These are phyloP conservation scores for Calidris pygmaea DNA, from an alignment of 2,113 vertebrate genomes.

Conservation along the genomic window DNA sequence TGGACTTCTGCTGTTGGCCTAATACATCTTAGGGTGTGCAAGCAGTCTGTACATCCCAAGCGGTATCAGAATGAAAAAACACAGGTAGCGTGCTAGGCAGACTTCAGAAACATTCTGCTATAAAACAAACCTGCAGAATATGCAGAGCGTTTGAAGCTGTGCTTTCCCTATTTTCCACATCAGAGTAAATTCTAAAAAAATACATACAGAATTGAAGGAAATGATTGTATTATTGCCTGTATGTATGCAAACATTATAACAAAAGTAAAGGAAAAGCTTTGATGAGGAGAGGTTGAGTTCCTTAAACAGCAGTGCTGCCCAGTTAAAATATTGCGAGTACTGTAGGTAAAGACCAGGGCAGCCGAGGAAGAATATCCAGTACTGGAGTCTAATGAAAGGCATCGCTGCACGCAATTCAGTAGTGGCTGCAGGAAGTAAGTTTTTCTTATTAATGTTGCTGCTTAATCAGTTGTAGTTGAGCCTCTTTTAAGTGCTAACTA, in stretches of 20 bases:
- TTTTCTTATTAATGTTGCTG: neutral
- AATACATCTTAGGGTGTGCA: neutral
- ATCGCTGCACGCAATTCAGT: neutral
- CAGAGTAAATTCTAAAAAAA: neutral
- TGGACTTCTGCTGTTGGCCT: neutral
- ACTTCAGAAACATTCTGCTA: neutral
- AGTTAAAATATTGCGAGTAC: neutral
- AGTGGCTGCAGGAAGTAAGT: neutral
- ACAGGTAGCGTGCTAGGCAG: neutral
- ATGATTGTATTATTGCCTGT: neutral
- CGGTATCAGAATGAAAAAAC: neutral
- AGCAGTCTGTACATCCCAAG: neutral
- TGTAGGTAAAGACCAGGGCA: neutral
- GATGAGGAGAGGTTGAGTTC: neutral
- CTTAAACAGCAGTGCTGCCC: neutral
- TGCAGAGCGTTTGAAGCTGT: neutral
- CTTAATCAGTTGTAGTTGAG: neutral
- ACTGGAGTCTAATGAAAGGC: neutral
- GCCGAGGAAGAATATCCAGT: neutral
- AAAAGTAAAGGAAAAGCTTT: neutral
- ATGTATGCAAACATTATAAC: neutral
- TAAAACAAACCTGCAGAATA: neutral
- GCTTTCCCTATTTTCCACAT: neutral
- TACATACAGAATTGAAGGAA: neutral
- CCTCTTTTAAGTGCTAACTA: neutral